These are phyloP conservation scores for Tricholaema leucomelas DNA, from an alignment of 2,113 vertebrate species.

Conservation along the genomic window DNA sequence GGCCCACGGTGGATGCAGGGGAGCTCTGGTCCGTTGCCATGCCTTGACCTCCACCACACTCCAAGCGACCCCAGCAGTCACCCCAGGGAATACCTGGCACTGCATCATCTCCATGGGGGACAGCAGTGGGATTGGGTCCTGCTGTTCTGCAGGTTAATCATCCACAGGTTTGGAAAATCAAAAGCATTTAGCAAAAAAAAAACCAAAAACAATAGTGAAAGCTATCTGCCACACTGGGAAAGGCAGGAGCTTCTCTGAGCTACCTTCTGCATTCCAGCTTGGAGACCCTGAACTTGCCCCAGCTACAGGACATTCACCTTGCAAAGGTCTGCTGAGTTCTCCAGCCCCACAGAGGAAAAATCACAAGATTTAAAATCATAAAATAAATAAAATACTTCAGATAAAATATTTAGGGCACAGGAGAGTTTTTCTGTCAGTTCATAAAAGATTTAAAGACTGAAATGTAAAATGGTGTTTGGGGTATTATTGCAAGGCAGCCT, in stretches of 20 bases:
- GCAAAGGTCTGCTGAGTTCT: not conserved
- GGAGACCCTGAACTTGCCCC: not conserved
- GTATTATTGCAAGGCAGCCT: constrained; percentile 2
- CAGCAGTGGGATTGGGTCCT: rapidly evolving
- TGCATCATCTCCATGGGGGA: rapidly evolving
- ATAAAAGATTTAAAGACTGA: constrained; percentile 37
- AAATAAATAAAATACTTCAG: not conserved
- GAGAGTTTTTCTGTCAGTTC: constrained; percentile 14
- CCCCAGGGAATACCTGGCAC: rapidly evolving
- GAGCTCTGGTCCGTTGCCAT: rapidly evolving
- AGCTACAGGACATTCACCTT: not conserved
- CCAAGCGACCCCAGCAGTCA: not conserved
- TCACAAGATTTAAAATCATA: not conserved
- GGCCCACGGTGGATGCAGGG: rapidly evolving
- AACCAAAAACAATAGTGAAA: not conserved
- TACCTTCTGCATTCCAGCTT: not conserved
- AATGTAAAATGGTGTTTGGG: constrained; percentile 27
- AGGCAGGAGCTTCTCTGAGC: not conserved
- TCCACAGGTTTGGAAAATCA: not conserved
- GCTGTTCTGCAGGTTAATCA: not conserved
- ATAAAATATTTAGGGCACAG: constrained; percentile 50
- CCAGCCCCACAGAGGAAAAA: not conserved
- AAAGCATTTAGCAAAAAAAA: not conserved
- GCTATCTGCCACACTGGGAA: not conserved
- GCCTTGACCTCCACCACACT: not conserved